Percentiles rank a stretch among this genome's conserved stretches.
These are phyloP conservation scores for Chelonia mydas DNA, from an alignment of 2,797 vertebrate species.

Conservation along the genomic window DNA sequence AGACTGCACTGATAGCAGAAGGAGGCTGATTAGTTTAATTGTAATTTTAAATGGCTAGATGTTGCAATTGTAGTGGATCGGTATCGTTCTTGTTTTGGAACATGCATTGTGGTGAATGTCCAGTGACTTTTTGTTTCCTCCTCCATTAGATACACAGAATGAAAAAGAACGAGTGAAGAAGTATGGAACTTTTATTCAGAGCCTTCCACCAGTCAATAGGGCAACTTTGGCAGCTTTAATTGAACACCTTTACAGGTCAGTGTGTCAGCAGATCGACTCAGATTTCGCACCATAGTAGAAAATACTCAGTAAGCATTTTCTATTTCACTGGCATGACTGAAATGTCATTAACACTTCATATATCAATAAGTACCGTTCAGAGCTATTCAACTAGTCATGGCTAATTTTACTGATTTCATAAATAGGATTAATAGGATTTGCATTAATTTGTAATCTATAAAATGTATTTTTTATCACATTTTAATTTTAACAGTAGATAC, in stretches of 20 bases:
- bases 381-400: not conserved
- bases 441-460: not conserved
- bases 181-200: constrained; percentile 90
- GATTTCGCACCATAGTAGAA: constrained; percentile 1
- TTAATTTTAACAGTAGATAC: not conserved
- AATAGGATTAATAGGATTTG: not conserved
- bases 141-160: constrained; percentile 85
- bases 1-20: not conserved
- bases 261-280: not conserved
- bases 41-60: constrained; percentile 13
- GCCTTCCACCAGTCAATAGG: constrained; percentile 88
- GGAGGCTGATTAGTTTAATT: not conserved
- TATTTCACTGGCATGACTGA: not conserved
- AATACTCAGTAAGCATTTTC: not conserved
- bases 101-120: not conserved
- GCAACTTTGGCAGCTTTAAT: constrained; percentile 92
- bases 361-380: not conserved
- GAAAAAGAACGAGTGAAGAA: constrained; percentile 88
- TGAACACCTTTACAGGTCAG: constrained; percentile 95
- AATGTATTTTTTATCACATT: not conserved
- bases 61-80: not conserved
- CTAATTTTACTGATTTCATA: constrained; percentile 13
- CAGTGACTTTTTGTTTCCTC: not conserved
- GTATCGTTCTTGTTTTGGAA: constrained; percentile 2
- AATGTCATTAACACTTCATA: not conserved